Conservation (phyloP, 2,113 vertebrate genomes). For the Paracanthobrama guichenoti region DNA sequence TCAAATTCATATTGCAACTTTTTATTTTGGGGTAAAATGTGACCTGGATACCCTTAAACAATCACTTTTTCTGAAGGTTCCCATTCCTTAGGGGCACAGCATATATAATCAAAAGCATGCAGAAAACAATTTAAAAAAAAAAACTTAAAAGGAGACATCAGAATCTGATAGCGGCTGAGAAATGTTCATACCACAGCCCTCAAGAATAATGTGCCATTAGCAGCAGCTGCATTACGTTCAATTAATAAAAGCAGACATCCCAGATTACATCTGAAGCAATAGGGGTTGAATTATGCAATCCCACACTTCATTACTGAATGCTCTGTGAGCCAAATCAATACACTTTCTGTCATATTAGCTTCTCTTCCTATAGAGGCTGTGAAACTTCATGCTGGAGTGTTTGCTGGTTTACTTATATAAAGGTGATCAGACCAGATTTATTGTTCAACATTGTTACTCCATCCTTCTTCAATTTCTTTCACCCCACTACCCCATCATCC, state of each 20-base stretch:
- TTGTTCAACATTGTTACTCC: not conserved
- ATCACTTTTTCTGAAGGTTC: not conserved
- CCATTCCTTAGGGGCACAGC: not conserved
- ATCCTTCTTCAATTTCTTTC: not conserved
- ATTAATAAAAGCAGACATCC: constrained; percentile 35
- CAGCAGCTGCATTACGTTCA: not conserved
- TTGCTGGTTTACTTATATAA: not conserved
- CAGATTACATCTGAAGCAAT: constrained; percentile 1
- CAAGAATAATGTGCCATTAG: constrained; percentile 10
- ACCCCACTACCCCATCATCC: not conserved
- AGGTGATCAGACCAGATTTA: too few species aligned
- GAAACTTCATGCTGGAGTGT: not conserved
- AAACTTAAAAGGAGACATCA: not conserved
- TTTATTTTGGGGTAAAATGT: not conserved
- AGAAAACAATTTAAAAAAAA: not conserved
- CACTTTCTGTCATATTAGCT: constrained; percentile 32
- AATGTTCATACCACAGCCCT: constrained; percentile 10
- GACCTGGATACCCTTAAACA: not conserved
- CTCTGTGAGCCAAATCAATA: constrained; percentile 35
- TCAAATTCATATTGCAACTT: not conserved
- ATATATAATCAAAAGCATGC: not conserved
- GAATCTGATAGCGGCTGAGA: constrained; percentile 24
- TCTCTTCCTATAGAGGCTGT: not conserved
- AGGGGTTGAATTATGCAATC: not conserved
- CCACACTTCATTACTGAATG: constrained; percentile 28